Base-by-base conservation (phyloP, 2,888 invertebrate genomes). In the Volucella bombylans region DNA sequence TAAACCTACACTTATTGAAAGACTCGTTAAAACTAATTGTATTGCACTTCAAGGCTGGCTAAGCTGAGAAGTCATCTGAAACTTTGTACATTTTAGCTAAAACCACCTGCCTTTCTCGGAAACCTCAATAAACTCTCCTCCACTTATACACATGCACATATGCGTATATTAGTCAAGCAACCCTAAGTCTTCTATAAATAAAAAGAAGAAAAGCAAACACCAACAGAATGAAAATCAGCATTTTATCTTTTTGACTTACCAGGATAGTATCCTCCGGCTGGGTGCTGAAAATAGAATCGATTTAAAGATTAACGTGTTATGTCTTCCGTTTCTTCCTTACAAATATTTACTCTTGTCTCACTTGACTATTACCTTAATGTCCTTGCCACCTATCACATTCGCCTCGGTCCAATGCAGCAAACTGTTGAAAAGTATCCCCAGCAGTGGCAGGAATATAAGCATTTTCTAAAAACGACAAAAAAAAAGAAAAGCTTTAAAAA, bases 401-500 rank as follows among this genome's bases (percentile, higher is more conserved):
- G 90, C 91, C 86, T 89, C 90, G 87, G 89, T 88, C 88, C 89
- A 89, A 88, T 89, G 89, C 87, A 89, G 87, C 88, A 90, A 88
- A 89, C 89, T 89, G 89, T 90, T 90, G 88, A 90, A 89, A 89
- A 91, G 89, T 89, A 91, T 89, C 82, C 90, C 90, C 87, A 91
- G 88, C 88, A 91, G 87, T 88, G 90, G 89, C 89, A 91, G 89
- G 87, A 91, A 88, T 89, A 90, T 90, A 89, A 90, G 90, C 91
- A 91, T 91, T 91, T 91, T 91, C 91, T 91, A 89, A 74, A 89
- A 88, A 59, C 54, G 79, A 49, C 78, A 76, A 71, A 86, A 74
- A 69, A 81, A 69, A 15, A 65, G 38, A 15, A 10, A 50, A 45
- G 50, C 14, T 49, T n/a, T 52, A 43, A 23, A 8, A 59, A 41